Conservation (phyloP, 2,888 invertebrate species). For the Julus scanicus region DNA sequence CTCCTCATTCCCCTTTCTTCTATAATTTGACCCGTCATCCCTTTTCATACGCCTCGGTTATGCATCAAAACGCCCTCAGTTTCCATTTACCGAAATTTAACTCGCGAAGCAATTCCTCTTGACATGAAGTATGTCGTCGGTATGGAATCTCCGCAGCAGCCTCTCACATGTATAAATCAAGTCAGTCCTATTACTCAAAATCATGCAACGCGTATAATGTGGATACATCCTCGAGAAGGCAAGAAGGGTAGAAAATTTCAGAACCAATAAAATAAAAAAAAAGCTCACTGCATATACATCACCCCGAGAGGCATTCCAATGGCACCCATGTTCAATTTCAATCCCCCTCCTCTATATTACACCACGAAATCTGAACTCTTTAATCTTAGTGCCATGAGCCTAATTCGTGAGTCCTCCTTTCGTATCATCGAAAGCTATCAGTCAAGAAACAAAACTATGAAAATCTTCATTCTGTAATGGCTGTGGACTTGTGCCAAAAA, state of each 20-base stretch:
- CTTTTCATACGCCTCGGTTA: not conserved
- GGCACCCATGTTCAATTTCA: not conserved
- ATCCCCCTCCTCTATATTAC: not conserved
- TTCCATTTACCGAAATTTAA: conserved; percentile 20
- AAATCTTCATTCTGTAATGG: too few species aligned
- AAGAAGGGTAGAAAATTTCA: not conserved
- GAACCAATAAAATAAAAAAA: not conserved
- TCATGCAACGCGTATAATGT: not conserved
- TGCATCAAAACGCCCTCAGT: conserved; percentile 10
- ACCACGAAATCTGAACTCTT: not conserved
- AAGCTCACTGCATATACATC: not conserved
- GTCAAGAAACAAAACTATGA: not conserved
- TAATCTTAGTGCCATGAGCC: not conserved
- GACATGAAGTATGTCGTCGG: conserved; percentile 45
- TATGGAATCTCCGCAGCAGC: conserved; percentile 19
- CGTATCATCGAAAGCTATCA: not conserved
- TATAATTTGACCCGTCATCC: not conserved
- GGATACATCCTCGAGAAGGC: not conserved
- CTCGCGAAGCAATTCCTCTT: conserved; percentile 19
- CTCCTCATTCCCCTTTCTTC: not conserved
- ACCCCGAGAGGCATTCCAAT: not conserved
- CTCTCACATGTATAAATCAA: conserved; percentile 24
- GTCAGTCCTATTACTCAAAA: not conserved
- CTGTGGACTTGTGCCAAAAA: not conserved
- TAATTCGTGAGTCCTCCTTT: conserved; percentile 6